A percentile compares a stretch with the other conserved stretches of the same genome.
Conservation (phyloP, 2,797 vertebrate genomes). For the Pseudochirops corinnae region DNA sequence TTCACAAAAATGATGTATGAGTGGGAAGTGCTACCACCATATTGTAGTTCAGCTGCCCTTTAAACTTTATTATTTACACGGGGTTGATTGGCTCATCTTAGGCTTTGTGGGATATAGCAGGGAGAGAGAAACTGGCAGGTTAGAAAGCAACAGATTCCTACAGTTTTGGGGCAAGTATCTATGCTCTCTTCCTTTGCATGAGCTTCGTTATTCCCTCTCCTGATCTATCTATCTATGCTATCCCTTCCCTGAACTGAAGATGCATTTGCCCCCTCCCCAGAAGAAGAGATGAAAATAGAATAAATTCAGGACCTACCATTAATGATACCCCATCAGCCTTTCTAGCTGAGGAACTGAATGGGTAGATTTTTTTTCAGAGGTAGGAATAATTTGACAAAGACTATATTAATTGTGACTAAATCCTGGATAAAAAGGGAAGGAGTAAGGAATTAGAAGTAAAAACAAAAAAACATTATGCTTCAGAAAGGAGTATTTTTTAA, state of each 20-base stretch:
- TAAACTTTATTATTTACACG: background rate
- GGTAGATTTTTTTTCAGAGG: conserved; percentile 27
- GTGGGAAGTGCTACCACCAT: background rate
- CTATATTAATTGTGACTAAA: background rate
- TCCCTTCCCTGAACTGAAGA: background rate
- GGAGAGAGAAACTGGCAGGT: background rate
- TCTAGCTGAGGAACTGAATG: conserved; percentile 9
- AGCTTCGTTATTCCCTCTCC: background rate
- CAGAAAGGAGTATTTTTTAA: conserved; percentile 24
- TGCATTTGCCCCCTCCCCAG: background rate
- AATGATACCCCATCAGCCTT: background rate
- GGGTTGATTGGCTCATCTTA: background rate
- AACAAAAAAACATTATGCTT: conserved; percentile 2
- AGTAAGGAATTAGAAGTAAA: background rate
- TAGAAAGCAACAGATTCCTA: background rate
- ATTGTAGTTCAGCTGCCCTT: background rate
- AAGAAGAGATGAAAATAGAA: conserved; percentile 27
- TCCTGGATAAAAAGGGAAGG: background rate
- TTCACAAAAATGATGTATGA: background rate
- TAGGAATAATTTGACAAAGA: conserved; percentile 40
- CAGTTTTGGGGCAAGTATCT: background rate
- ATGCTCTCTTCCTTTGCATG: background rate
- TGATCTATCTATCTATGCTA: background rate
- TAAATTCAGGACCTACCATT: background rate
- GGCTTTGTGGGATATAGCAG: background rate